Evolutionary conservation across 2,113 vertebrate genomes (phyloP).

Genomic region (Oriolus oriolus): DNA sequence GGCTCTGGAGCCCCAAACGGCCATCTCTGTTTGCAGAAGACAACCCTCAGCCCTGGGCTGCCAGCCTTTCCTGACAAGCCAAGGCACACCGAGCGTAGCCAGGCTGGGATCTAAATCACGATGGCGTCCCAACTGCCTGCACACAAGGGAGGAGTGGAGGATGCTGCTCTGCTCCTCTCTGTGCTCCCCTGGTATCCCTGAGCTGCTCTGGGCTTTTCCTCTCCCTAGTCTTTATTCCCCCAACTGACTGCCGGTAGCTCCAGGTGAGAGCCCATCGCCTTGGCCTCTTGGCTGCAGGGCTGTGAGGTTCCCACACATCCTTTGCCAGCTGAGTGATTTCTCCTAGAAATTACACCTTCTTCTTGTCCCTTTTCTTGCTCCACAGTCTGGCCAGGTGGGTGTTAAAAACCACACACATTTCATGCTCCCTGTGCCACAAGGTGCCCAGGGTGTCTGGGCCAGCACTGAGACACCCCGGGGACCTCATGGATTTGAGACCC

Average conservation of each 20-base stretch:
- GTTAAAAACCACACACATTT: not conserved
- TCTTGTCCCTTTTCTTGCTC: not conserved
- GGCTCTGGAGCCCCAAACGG: not conserved
- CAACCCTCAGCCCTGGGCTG: not conserved
- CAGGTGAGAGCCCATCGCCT: not conserved
- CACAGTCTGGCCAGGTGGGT: not conserved
- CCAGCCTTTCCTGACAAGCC: not conserved
- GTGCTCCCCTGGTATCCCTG: not conserved
- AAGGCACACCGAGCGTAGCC: not conserved
- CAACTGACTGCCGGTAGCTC: not conserved
- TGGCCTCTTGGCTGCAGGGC: not conserved
- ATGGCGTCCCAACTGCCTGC: not conserved
- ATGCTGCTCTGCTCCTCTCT: not conserved
- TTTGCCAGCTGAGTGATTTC: not conserved
- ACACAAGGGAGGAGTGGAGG: not conserved
- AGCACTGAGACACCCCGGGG: not conserved
- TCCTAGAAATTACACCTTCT: not conserved
- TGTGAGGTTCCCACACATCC: not conserved
- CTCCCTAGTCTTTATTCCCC: not conserved
- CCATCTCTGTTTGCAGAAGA: not conserved
- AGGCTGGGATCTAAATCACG: not conserved
- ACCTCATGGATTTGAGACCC: not conserved
- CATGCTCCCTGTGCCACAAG: fast-evolving
- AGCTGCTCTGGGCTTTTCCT: not conserved
- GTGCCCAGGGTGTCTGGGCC: not conserved